These are phyloP conservation scores for Koerneria pararmatus DNA, from an alignment of 2,888 invertebrate species.

Conservation along the genomic window DNA sequence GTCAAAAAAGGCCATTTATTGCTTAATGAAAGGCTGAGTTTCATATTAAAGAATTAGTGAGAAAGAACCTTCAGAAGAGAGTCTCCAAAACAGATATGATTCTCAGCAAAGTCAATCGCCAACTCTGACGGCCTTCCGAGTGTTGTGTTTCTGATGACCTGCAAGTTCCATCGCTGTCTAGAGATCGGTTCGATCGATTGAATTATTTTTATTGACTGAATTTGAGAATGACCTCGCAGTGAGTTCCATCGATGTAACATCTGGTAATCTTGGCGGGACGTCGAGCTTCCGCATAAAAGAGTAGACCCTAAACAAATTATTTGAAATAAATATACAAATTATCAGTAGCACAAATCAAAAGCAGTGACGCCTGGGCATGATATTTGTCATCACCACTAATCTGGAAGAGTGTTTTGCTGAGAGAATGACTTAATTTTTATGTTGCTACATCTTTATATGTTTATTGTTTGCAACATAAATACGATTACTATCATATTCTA, in stretches of 20 bases:
- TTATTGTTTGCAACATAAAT: too few species aligned
- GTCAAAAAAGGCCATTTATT: too few species aligned
- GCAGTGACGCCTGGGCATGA: too few species aligned
- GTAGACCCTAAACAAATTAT: constrained; percentile 64
- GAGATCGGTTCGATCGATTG: constrained; percentile 74
- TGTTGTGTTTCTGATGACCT: constrained; percentile 55
- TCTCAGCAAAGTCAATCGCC: constrained; percentile 60
- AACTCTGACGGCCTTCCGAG: constrained; percentile 61
- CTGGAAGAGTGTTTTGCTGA: too few species aligned
- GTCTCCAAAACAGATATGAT: constrained; percentile 63
- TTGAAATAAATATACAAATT: neutral
- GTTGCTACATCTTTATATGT: too few species aligned
- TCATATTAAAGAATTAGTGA: too few species aligned
- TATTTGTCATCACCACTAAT: too few species aligned
- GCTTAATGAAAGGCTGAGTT: constrained; percentile 85
- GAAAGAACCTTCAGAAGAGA: constrained; percentile 67
- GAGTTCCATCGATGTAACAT: constrained; percentile 83
- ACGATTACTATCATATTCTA: too few species aligned
- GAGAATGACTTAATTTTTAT: too few species aligned
- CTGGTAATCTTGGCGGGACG: constrained; percentile 87
- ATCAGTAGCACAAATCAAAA: too few species aligned
- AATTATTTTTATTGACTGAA: too few species aligned
- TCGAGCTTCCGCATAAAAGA: constrained; percentile 91
- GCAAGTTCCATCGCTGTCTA: too few species aligned
- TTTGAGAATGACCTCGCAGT: constrained; percentile 69